phyloP scores from a whole-genome alignment of 2,113 vertebrate species.

The Hyperopisus bebe region DNA sequence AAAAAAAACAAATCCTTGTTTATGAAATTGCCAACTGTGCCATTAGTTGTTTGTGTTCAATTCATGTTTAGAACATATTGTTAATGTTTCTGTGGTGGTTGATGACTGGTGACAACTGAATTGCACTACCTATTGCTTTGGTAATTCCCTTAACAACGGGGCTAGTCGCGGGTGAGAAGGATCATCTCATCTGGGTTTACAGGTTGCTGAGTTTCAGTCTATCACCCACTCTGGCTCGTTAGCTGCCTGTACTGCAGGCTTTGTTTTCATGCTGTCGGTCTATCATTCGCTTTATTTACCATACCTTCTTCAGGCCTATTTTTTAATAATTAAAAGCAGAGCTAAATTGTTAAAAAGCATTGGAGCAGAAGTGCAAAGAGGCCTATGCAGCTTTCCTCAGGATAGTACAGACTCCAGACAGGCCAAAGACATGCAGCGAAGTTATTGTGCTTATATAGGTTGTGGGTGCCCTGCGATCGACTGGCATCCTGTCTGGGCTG shows the following conservation, averaged over 20 bases:
- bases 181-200: background rate
- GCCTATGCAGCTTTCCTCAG: background rate
- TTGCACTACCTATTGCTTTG: background rate
- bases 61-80: background rate
- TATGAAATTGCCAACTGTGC: background rate
- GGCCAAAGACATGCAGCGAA: background rate
- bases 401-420: background rate
- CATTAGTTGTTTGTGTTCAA: background rate
- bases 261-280: background rate
- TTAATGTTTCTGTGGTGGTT: background rate
- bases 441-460: background rate
- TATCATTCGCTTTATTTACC: background rate
- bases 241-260: background rate
- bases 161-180: background rate
- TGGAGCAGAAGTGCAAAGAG: background rate
- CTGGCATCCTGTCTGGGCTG: background rate
- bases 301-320: conserved; percentile 5
- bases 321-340: background rate
- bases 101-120: background rate
- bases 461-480: background rate
- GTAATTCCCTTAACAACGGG: background rate
- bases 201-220: background rate
- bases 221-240: background rate
- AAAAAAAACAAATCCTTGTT: background rate
- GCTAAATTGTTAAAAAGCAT: background rate